Evolutionary conservation across 2,797 vertebrate species (phyloP).

Genomic region (Falco biarmicus): DNA sequence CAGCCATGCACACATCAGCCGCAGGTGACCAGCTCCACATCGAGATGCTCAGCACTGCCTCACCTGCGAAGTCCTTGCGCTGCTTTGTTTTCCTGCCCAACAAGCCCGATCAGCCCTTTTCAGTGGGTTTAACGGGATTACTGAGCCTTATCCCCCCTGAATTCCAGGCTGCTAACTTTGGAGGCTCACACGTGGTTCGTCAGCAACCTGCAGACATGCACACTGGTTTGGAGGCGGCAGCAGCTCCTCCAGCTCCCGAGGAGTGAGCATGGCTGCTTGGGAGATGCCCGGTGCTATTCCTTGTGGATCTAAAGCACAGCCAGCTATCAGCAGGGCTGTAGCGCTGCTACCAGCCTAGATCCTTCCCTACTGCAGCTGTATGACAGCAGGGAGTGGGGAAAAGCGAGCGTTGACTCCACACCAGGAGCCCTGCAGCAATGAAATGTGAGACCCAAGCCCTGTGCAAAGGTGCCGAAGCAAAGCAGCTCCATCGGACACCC

Average conservation of each 20-base stretch:
- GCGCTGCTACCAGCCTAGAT: neutral
- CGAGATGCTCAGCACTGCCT: neutral
- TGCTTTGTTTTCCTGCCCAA: neutral
- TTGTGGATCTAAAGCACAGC: neutral
- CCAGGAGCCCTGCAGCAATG: neutral
- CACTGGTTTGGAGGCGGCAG: neutral
- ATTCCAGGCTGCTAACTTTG: conserved; percentile 33
- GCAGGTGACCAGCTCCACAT: neutral
- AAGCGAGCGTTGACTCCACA: fast-evolving
- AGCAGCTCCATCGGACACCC: neutral
- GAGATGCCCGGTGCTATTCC: neutral
- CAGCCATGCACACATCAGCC: fast-evolving
- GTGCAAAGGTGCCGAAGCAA: neutral
- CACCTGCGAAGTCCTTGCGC: neutral
- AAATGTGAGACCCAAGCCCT: neutral
- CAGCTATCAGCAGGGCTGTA: neutral
- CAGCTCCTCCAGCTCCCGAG: neutral
- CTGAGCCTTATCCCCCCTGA: neutral
- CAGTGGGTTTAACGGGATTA: conserved; percentile 31
- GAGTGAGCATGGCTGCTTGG: neutral
- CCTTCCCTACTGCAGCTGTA: neutral
- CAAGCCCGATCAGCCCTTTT: neutral
- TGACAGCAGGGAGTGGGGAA: neutral
- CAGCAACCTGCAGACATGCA: neutral
- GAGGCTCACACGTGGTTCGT: neutral